phyloP scores from a whole-genome alignment of 2,888 invertebrate species.

The Dexiosoma caninum region DNA sequence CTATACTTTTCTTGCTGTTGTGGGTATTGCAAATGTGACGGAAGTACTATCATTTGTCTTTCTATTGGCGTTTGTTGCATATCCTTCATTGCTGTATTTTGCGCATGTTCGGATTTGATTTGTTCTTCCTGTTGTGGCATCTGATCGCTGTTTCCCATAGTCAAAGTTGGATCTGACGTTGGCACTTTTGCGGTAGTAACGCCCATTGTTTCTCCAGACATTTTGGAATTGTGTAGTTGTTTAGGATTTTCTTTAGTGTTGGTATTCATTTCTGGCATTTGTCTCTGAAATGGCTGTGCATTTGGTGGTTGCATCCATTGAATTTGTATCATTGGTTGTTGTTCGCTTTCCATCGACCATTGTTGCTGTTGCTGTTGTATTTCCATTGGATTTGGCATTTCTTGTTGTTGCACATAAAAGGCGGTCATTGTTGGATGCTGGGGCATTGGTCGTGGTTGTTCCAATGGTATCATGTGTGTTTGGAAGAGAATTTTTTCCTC shows the following conservation, averaged over 20 bases:
- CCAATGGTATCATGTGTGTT: no score
- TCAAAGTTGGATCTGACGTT: neutral
- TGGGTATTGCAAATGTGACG: no score
- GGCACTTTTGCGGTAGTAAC: neutral
- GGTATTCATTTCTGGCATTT: conserved; percentile 12
- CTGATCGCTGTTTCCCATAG: neutral
- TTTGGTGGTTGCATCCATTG: no score
- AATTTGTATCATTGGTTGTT: no score
- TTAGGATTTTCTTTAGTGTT: neutral
- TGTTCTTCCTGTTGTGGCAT: neutral
- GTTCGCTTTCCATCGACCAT: conserved; percentile 25
- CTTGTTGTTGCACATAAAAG: no score
- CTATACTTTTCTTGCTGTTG: no score
- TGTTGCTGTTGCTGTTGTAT: neutral
- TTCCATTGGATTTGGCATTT: neutral
- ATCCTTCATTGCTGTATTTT: neutral
- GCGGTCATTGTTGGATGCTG: no score
- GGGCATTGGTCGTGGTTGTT: no score
- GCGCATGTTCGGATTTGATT: neutral
- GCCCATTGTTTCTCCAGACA: neutral
- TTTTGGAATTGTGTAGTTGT: neutral
- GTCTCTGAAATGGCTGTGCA: no score
- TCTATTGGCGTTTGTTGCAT: neutral
- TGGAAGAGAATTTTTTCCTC: neutral
- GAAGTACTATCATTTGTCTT: conserved; percentile 8